Base-by-base conservation (phyloP, 2,888 invertebrate genomes). In the Caprella mutica region DNA sequence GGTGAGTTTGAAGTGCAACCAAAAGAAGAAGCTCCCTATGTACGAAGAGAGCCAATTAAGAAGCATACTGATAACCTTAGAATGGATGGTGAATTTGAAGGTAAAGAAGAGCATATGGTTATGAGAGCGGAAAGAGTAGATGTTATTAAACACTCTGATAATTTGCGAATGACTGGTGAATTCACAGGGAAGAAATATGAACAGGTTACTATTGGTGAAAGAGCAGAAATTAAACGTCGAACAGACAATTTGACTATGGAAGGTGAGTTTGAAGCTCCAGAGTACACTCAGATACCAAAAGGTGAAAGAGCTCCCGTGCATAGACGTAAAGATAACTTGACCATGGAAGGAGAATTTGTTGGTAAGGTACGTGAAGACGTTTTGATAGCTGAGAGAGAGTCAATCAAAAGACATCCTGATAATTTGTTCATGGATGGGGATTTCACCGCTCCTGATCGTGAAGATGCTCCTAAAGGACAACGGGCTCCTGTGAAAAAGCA, bases 381-480 rank as follows among this genome's bases (percentile, higher is more conserved):
- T 12, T 43, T 33, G 3, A 24, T 40, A 12, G 48, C 42, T 12
- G 54, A 58, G 29, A 53, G 55, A 3, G 62, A 55, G 35, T 66
- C 66, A 24, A 52, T 65, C 6, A 58, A 59, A 19, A 76, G 48
- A 39, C 38, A 46, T 35, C 14, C 46, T n/a, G 33, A 59, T 30
- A 52, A 56, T 26, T 42, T 59, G 1, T 43, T 42, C 5, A 59
- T 59, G 56, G 46, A 35, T 21, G 81, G 81, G 1, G 76, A 78
- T 2, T 79, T 80, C 66, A 78, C 73, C 68, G 70, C 68, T 1
- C 79, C 79, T 0, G 79, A 1, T 69, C 80, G 73, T 77, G 77
- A 70, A 69, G 72, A 72, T 66, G 68, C 2, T 69, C 5, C 74
- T 71, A 33, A 74, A 68, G 74, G 72, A 17, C 73, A 74, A 17